Evolutionary conservation across 2,888 invertebrate genomes (phyloP).

Genomic region (Aquatica leii): DNA sequence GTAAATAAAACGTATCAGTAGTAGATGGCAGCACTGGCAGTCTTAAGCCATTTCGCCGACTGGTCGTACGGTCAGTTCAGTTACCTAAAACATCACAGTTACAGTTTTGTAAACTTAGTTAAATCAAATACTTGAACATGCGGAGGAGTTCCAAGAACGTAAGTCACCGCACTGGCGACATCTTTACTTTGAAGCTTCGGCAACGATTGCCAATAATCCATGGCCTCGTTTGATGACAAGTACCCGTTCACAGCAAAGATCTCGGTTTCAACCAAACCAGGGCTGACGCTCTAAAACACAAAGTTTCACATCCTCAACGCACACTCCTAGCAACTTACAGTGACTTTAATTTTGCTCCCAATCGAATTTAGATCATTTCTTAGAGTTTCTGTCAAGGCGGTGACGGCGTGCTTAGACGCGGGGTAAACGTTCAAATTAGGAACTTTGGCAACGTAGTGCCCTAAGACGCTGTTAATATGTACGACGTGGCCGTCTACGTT

Average conservation of each 20-base stretch:
- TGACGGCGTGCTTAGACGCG: constrained; percentile 31
- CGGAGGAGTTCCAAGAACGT: constrained; percentile 18
- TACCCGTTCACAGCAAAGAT: constrained; percentile 2
- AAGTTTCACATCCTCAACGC: background rate
- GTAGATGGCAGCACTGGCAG: too few species aligned
- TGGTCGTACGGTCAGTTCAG: constrained; percentile 1
- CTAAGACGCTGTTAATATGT: constrained; percentile 35
- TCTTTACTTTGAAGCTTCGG: constrained; percentile 13
- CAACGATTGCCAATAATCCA: background rate
- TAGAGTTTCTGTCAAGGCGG: constrained; percentile 32
- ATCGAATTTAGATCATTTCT: constrained; percentile 25
- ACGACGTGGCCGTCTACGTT: constrained; percentile 37
- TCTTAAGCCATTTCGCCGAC: background rate
- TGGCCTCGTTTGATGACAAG: background rate
- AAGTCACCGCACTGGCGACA: constrained; percentile 18
- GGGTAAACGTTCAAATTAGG: constrained; percentile 24
- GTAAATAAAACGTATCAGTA: too few species aligned
- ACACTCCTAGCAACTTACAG: constrained; percentile 29
- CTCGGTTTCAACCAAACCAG: constrained; percentile 21
- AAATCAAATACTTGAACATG: constrained; percentile 19
- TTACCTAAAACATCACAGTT: constrained; percentile 5
- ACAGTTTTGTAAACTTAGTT: background rate
- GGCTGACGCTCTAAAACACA: constrained; percentile 23
- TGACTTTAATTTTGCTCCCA: constrained; percentile 32
- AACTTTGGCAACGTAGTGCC: constrained; percentile 26